Evolutionary conservation across 2,113 vertebrate species (phyloP), one percentile per base, ranked within the genome.

Genomic region (Tachysurus fulvidraco): DNA sequence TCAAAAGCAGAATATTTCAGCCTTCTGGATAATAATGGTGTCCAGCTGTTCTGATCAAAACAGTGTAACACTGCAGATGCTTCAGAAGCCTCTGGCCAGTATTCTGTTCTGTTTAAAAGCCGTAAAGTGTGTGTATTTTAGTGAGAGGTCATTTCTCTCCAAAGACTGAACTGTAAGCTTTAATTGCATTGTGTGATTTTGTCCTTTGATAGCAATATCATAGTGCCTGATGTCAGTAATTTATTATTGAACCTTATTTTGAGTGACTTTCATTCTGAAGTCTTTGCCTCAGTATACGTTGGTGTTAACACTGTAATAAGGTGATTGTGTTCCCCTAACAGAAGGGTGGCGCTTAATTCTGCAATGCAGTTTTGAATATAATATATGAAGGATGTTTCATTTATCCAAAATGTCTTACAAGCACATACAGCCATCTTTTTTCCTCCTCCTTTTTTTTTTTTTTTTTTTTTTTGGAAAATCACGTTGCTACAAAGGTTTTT

Each of bases 381-480:
- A 50, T 57, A 86, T 76, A 57, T 83, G 55, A 92, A 93, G 83
- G 89, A 92, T 88, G 82, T 88, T 83, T 92, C 85, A 87, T 81
- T 78, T 14, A 41, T 2, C 71, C 67, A 65, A 81, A 86, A 91
- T 91, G 83, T 83, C 86, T 89, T 89, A 88, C 88, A 90, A 57
- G 74, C 92, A 92, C 88, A 93, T 91, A 0, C 57, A 86, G 90
- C 83, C 60, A 78, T 87, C 73, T 86, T 89, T 93, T 93, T 92
- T 90, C 92, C 89, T 91, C 87, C 55, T 95, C n/a, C n/a, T 90
- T 96, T 95, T 52, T 44, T 19, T 2, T 7, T 2, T 19, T 9
- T 55, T n/a, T 17, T 55, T 79, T 79, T 57, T 79, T 95, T 93
- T 95, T 36, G 36, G 36, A 36, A 36, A 93, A 91, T 93, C 92